phyloP scores from a whole-genome alignment of 2,888 invertebrate species.

The Nebria brevicollis region DNA sequence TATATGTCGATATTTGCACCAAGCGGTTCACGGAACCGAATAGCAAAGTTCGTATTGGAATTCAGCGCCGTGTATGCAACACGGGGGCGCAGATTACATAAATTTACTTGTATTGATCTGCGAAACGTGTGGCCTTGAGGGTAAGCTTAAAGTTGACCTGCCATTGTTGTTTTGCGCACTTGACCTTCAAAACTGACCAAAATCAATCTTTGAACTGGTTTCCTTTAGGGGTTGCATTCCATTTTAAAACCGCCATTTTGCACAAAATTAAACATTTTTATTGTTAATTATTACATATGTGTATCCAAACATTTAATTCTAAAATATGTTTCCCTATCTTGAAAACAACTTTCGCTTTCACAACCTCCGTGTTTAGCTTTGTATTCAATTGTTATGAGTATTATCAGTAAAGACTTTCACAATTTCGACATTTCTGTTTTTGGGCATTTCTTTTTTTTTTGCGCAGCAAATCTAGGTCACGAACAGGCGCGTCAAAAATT shows the following conservation, averaged over 20 bases:
- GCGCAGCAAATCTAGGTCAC: neutral
- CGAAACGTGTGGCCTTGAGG: conserved; percentile 44
- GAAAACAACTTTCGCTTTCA: neutral
- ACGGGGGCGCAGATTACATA: conserved; percentile 22
- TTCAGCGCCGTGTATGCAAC: conserved; percentile 21
- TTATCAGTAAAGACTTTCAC: neutral
- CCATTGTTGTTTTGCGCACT: conserved; percentile 47
- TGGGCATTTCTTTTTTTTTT: neutral
- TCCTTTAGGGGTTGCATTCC: conserved; percentile 37
- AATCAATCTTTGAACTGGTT: conserved; percentile 47
- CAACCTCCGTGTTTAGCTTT: no score
- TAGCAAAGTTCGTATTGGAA: conserved; percentile 25
- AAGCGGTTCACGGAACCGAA: neutral
- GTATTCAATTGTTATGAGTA: no score
- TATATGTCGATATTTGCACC: neutral
- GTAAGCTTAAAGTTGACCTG: conserved; percentile 44
- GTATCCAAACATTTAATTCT: no score
- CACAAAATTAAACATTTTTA: neutral
- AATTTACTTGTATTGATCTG: conserved; percentile 46
- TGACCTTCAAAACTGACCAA: conserved; percentile 42
- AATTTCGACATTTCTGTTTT: neutral
- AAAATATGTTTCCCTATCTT: no score
- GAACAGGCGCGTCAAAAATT: neutral
- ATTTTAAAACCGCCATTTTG: conserved; percentile 9
- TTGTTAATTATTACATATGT: neutral